Base-by-base conservation (phyloP, 2,113 vertebrate species). In the Amblyopsis rosae region DNA sequence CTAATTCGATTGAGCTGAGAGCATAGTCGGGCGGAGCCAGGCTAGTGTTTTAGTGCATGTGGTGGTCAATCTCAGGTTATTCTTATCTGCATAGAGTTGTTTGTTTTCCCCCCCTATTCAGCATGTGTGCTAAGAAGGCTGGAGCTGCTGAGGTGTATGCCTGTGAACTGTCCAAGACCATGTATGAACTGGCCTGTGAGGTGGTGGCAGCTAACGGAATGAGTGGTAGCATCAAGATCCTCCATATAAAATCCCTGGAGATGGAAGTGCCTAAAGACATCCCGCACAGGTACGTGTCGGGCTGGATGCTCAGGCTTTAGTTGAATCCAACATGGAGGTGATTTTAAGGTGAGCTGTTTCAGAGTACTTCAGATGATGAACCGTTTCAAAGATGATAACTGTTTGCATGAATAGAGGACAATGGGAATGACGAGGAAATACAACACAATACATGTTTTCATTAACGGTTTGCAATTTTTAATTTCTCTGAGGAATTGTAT, bases 91-190 rank as follows among this genome's bases (percentile, higher is more conserved):
- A 26, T 26, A 26, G 2, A 26, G 26, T 26, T 26, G 2, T 59
- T 70, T 65, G 3, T n/a, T 55, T 11, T 26, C 77, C 70, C 12
- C 81, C 35, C 55, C 35, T 74, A 50, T 74, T 50, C 75, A 99
- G 98, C 56, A 98, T 99, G 96, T 98, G 98, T 88, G 97, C 98
- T 33, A 96, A 94, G 85, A 94, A 94, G 67, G 95, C 95, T 0
- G 97, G 97, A 45, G 97, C 97, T 5, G 84, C 89, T 6, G 87
- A 70, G 12, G 95, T 99, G 12, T 98, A 94, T 13, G 98, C 95
- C 75, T 99, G 97, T 10, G 98, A 99, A 62, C 88, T 99, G 35
- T 99, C 98, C 0, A 98, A 96, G 92, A 99, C 98, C 0, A 98
- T 99, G 97, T 98, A 95, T 72, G 95, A 98, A 54, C 86, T 99